Base-by-base conservation (phyloP, 37 sponge, comb jelly and placozoan species). In the Tethya wilhelma region DNA sequence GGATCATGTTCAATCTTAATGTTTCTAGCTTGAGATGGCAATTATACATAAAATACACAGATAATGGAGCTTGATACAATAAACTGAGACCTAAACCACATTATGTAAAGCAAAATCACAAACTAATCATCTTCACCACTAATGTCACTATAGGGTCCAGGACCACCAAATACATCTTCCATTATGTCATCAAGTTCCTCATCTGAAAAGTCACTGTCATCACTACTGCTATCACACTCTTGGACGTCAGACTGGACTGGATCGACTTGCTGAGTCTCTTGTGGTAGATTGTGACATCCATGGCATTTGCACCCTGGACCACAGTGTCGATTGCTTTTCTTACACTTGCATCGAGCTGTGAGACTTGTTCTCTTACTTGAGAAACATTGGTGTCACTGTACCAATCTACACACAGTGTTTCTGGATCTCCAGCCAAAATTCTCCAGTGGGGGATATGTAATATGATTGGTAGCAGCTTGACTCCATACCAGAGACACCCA, bases 401-500 rank as follows among this genome's bases (percentile, higher is more conserved):
- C 83, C 83, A 71, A 59, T 72, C 65, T 3, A 82, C 59, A 4
- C 2, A n/a, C 8, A 74, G 56, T 65, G 4, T 6, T 6, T 64
- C 65, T 68, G 22, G 39, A 37, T 60, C 38, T 56, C 75, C 75
- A 74, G 3, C 75, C 60, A 33, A 33, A 20, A 17, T 26, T 60
- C 11, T 74, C 60, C 25, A 74, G 25, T 6, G 60, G 59, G 7
- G 75, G 75, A 26, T 74, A 57, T 20, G 28, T 38, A 58, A 58
- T 74, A 60, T 37, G 22, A n/a, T 56, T 59, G 17, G 17, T 6
- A 44, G 73, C 14, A 5, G 38, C 59, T 39, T 74, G 75, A 9
- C 31, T 74, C 75, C 75, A 74, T 22, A 74, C 75, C 11, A 39
- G 4, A 17, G 11, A 3, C 4, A 74, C 75, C 75, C 75, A 74